A percentile compares a stretch with the other conserved stretches of the same genome.
Conservation (phyloP, 2,888 invertebrate genomes). For the Drosophila prolongata region DNA sequence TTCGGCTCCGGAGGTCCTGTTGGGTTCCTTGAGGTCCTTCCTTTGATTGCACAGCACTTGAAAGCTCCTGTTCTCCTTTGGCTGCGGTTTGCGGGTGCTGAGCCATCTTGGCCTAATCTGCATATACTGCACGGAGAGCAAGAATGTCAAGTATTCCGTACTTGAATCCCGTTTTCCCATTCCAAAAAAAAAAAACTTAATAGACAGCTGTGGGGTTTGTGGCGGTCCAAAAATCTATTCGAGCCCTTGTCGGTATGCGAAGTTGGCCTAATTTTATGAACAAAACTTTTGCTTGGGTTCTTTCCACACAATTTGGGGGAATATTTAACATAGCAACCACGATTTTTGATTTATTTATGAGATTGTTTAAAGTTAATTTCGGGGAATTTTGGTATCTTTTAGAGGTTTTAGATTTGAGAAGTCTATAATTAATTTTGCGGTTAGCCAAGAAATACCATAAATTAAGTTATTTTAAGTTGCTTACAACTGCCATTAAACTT, state of each 20-base stretch:
- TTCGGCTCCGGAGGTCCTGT: background rate
- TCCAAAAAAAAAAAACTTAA: conserved; percentile 1
- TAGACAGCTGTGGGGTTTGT: background rate
- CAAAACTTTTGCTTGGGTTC: background rate
- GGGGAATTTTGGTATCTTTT: background rate
- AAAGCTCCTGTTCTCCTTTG: conserved; percentile 36
- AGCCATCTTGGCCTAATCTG: conserved; percentile 31
- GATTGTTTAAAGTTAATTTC: conserved; percentile 4
- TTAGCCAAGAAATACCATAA: too few species aligned
- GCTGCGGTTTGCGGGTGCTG: conserved; percentile 23
- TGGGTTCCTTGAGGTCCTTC: conserved; percentile 6
- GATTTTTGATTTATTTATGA: conserved; percentile 3
- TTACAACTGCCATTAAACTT: too few species aligned
- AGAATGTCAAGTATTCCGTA: conserved; percentile 33
- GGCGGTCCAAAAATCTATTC: conserved; percentile 3
- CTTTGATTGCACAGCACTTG: conserved; percentile 49
- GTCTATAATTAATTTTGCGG: background rate
- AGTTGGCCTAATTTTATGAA: conserved; percentile 7
- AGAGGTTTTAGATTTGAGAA: background rate
- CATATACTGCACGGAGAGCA: conserved; percentile 29
- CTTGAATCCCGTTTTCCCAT: conserved; percentile 11
- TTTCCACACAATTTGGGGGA: background rate
- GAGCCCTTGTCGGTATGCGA: conserved; percentile 1
- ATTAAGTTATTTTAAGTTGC: background rate
- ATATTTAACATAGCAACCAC: background rate